phyloP scores from a whole-genome alignment of 2,888 invertebrate species.

The Heterodera filipjevi region DNA sequence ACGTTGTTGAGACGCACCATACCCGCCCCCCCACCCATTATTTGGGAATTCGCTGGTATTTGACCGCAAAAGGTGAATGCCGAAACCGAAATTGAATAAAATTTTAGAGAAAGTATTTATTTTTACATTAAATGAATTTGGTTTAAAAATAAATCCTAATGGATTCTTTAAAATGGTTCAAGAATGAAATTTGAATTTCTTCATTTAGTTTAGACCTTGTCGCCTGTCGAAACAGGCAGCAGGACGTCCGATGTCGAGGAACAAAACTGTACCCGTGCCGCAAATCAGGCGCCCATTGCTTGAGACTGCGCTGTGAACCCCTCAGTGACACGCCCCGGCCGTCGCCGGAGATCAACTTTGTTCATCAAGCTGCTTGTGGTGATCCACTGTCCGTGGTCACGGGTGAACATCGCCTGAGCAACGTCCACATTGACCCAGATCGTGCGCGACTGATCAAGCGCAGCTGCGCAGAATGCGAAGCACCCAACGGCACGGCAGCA shows the following conservation, averaged over 20 bases:
- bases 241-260: constrained; percentile 83
- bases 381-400: constrained; percentile 30
- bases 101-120: no score
- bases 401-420: constrained; percentile 26
- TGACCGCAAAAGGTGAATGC: no score
- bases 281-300: not conserved
- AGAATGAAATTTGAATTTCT: no score
- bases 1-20: no score
- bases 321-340: constrained; percentile 85
- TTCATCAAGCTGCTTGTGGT: constrained; percentile 67
- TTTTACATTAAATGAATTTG: no score
- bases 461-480: constrained; percentile 71
- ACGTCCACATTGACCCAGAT: constrained; percentile 46
- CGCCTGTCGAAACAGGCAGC: not conserved
- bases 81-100: no score
- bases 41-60: no score
- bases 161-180: no score
- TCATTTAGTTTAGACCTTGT: no score
- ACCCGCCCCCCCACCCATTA: no score
- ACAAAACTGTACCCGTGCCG: constrained; percentile 84
- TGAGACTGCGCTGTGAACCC: constrained; percentile 73
- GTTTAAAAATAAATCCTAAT: no score
- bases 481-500: constrained; percentile 71
- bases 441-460: constrained; percentile 84
- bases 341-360: constrained; percentile 90